These are phyloP conservation scores for Serripes groenlandicus DNA, from an alignment of 2,888 invertebrate species.

Conservation along the genomic window DNA sequence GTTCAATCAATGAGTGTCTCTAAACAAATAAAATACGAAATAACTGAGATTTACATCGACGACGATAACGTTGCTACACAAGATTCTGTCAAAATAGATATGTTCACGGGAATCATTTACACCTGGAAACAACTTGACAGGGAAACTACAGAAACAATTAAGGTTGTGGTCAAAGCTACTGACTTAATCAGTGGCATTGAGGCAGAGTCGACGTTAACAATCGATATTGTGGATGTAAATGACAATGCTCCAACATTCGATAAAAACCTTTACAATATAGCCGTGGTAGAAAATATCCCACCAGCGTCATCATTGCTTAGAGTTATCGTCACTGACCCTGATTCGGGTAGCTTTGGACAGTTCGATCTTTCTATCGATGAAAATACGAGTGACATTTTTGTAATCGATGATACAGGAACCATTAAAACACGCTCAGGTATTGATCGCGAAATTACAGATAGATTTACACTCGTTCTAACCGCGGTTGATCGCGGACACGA, in stretches of 20 bases:
- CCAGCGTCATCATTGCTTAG: conserved; percentile 33
- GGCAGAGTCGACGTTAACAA: conserved; percentile 52
- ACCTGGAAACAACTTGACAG: conserved; percentile 65
- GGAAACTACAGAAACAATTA: conserved; percentile 57
- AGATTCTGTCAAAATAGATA: conserved; percentile 48
- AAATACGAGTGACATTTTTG: conserved; percentile 62
- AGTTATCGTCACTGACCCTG: conserved; percentile 66
- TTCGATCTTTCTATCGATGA: conserved; percentile 55
- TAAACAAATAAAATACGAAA: conserved; percentile 27
- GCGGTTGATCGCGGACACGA: conserved; percentile 67
- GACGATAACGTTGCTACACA: background rate
- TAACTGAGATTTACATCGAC: conserved; percentile 11
- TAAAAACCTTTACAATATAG: conserved; percentile 51
- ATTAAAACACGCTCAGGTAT: conserved; percentile 47
- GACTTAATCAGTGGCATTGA: conserved; percentile 61
- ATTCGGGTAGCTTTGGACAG: conserved; percentile 61
- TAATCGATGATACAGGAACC: conserved; percentile 53
- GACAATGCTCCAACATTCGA: conserved; percentile 73
- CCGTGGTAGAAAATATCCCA: conserved; percentile 61
- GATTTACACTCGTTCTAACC: conserved; percentile 58
- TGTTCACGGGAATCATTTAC: conserved; percentile 63
- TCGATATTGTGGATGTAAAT: conserved; percentile 70
- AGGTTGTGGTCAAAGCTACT: conserved; percentile 50
- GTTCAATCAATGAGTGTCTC: conserved; percentile 22
- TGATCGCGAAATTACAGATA: conserved; percentile 55